Base-by-base conservation (phyloP, 2,797 vertebrate species). In the Megaceryle alcyon region DNA sequence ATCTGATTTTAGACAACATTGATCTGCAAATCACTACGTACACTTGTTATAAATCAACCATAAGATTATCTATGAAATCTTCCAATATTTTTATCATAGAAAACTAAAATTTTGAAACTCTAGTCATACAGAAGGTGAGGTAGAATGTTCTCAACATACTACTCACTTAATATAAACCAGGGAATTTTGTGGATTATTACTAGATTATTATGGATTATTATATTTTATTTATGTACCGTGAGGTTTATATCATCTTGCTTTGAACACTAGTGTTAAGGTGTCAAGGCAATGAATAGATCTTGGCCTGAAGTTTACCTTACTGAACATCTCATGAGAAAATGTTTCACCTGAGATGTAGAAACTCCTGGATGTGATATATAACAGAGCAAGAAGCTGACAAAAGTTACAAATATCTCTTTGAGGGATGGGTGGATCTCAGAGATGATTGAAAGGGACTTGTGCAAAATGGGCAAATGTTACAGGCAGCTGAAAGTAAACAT, bases 361-460 rank as follows among this genome's bases (percentile, higher is more conserved):
- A 2, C 2, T 28, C 5, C 9, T 76, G 46, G 7, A 31, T 22
- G 4, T 33, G 11, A 59, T 59, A 59, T 9, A 23, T 20, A 41
- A 39, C 13, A 35, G 12, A 72, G 4, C 12, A 69, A 76, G 49
- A 60, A 64, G 11, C 7, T 80, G 29, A 37, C 21, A 37, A 51
- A 76, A 41, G 8, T 41, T 69, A 19, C 8, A 69, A 54, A 9
- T 18, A 10, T 11, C 44, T 72, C 11, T 7, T 20, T 41, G 15
- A 66, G 6, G 9, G 3, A 65, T 39, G 6, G 7, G 6, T 28
- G 7, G 26, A 59, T 82, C 15, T 80, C 59, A 46, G 4, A 76
- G 2, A 3, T 0, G 1, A 2, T 18, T 35, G 51, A 51, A 37
- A 13, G 2, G 7, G 6, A 68, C 6, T 43, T 77, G n/a, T 51